Base-by-base conservation (phyloP, 2,113 vertebrate genomes). In the Callocephalon fimbriatum region DNA sequence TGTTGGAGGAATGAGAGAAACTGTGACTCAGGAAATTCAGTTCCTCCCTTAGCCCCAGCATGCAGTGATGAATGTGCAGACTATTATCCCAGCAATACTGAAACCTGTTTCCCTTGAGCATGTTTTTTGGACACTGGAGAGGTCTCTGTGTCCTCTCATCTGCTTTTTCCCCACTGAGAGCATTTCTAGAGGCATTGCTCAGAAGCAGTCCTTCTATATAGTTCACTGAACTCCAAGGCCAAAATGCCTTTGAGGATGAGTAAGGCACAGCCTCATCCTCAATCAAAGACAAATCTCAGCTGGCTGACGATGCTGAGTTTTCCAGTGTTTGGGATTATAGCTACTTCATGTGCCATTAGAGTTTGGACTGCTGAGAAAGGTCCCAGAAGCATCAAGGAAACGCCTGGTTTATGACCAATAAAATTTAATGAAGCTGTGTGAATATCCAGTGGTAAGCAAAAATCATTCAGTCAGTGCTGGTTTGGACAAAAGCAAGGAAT, bases 21-120 rank as follows among this genome's bases (percentile, higher is more conserved):
- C 92, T 82, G 80, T 96, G 96, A 93, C 91, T 96, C 91, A 87
- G 93, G 95, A 90, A 72, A 87, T 54, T 75, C 7, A 23, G 87
- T 94, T 95, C 37, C 61, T 95, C 62, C 77, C 58, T 62, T 56
- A 79, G 47, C n/a, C 77, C 70, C 56, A 76, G 62, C 56, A 12
- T 56, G 70, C 48, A 18, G 66, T 5, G 19, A n/a, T 88, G 90
- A 85, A 72, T 51, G 37, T 82, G 62, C 77, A 68, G 81, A 6
- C 58, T 79, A 7, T 82, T 95, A 68, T 65, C 65, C 68, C 35
- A 82, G 61, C 37, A 65, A 4, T 81, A 45, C 17, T 70, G 48
- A 85, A 91, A 76, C 87, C 27, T 66, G 51, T 68, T 94, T 94
- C 38, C 38, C 48, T 65, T 75, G 51, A 42, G 32, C 1, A 0